phyloP scores from a whole-genome alignment of 2,888 invertebrate genomes.

The Orchestes rusci region DNA sequence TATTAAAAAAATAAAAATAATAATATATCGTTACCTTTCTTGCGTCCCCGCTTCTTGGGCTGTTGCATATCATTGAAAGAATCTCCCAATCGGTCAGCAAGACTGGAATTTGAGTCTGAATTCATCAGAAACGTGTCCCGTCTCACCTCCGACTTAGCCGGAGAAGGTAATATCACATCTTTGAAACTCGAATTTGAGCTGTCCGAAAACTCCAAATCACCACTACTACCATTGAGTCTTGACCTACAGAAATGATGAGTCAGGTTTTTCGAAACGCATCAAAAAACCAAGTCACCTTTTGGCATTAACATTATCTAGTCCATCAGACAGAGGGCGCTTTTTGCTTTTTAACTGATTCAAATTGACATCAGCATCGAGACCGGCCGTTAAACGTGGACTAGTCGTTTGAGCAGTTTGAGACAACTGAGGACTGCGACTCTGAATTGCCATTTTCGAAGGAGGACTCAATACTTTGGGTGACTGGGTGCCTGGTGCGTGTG shows the following conservation, averaged over 20 bases:
- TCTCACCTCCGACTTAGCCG: conserved; percentile 26
- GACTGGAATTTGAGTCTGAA: conserved; percentile 48
- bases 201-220: conserved; percentile 41
- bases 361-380: conserved; percentile 31
- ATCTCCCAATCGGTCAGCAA: conserved; percentile 42
- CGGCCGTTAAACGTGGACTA: conserved; percentile 14
- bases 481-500: neutral
- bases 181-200: conserved; percentile 45
- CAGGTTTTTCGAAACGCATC: conserved; percentile 3
- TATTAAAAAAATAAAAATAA: too few species aligned
- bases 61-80: conserved; percentile 38
- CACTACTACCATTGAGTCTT: conserved; percentile 46
- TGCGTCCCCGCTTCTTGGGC: conserved; percentile 53
- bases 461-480: conserved; percentile 6
- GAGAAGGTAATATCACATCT: conserved; percentile 33
- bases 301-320: conserved; percentile 24
- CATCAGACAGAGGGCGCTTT: conserved; percentile 31
- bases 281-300: conserved; percentile 33
- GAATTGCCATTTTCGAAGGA: conserved; percentile 3
- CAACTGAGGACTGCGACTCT: conserved; percentile 5
- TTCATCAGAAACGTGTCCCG: conserved; percentile 38
- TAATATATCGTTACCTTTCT: too few species aligned
- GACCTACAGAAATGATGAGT: too few species aligned
- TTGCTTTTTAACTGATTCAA: conserved; percentile 29
- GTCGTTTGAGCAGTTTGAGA: neutral